Evolutionary conservation across 2,797 vertebrate genomes (phyloP).

Genomic region (Sphaeramia orbicularis): DNA sequence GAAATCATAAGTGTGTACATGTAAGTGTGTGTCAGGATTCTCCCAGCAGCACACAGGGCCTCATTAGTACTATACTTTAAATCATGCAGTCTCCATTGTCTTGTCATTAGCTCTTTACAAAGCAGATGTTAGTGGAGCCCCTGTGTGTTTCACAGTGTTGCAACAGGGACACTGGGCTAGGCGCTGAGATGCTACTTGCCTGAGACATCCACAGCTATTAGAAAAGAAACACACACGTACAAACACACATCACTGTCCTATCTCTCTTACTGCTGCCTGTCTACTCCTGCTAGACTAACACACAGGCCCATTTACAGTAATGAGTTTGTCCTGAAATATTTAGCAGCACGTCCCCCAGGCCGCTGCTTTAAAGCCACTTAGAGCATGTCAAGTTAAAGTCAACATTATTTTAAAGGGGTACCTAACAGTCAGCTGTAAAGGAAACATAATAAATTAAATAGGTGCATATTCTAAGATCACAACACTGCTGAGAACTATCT

Average conservation of each 20-base stretch:
- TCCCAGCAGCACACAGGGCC: conserved; percentile 81
- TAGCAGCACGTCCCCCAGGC: conserved; percentile 80
- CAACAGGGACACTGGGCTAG: conserved; percentile 75
- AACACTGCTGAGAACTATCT: conserved; percentile 54
- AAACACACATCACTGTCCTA: conserved; percentile 58
- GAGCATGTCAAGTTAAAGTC: conserved; percentile 81
- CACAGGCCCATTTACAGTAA: conserved; percentile 80
- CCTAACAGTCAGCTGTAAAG: conserved; percentile 68
- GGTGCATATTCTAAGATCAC: conserved; percentile 67
- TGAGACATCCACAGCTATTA: conserved; percentile 67
- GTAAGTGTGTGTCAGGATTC: conserved; percentile 60
- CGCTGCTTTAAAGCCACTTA: conserved; percentile 82
- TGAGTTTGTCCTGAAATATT: conserved; percentile 86
- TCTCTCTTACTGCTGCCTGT: conserved; percentile 72
- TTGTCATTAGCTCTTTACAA: conserved; percentile 87
- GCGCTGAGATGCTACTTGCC: conserved; percentile 62
- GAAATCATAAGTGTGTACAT: conserved; percentile 57
- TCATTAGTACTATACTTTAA: conserved; percentile 84
- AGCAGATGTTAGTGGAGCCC: conserved; percentile 84
- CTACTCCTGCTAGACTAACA: conserved; percentile 73
- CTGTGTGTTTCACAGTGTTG: conserved; percentile 79
- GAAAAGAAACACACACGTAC: conserved; percentile 29
- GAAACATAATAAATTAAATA: conserved; percentile 80
- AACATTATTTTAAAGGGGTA: conserved; percentile 79
- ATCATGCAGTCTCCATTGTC: conserved; percentile 81